Evolutionary conservation across 2,113 vertebrate genomes (phyloP).

Genomic region (Puffinus mauretanicus): DNA sequence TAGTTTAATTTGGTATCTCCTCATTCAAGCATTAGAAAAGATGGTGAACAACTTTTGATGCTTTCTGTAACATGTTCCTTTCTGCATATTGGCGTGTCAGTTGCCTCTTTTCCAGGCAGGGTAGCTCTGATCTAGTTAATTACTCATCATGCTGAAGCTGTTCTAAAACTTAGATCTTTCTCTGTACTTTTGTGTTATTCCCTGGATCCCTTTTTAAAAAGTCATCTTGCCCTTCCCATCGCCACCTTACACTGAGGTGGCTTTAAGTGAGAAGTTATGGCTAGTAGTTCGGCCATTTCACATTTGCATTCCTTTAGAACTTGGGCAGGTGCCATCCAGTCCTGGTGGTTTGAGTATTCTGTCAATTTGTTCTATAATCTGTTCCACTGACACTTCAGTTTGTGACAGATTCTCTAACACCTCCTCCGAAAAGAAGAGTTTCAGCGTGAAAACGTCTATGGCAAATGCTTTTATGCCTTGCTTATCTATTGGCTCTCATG

Average conservation of each 20-base stretch:
- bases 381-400: conserved; percentile 24
- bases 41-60: neutral
- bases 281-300: neutral
- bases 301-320: neutral
- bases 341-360: neutral
- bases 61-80: neutral
- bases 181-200: neutral
- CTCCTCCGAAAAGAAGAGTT: conserved; percentile 23
- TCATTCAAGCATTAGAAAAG: neutral
- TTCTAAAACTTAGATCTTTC: neutral
- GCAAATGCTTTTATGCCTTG: conserved; percentile 3
- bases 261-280: neutral
- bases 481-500: conserved; percentile 46
- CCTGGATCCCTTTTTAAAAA: neutral
- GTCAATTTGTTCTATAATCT: conserved; percentile 38
- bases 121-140: neutral
- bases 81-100: neutral
- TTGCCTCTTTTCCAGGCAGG: neutral
- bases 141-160: neutral
- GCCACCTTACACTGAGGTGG: neutral
- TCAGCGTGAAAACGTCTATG: conserved; percentile 22
- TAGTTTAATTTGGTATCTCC: neutral
- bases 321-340: neutral
- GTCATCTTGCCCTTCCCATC: neutral
- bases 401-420: conserved; percentile 58